phyloP scores from a whole-genome alignment of 2,113 vertebrate genomes.

The Xenopus borealis region DNA sequence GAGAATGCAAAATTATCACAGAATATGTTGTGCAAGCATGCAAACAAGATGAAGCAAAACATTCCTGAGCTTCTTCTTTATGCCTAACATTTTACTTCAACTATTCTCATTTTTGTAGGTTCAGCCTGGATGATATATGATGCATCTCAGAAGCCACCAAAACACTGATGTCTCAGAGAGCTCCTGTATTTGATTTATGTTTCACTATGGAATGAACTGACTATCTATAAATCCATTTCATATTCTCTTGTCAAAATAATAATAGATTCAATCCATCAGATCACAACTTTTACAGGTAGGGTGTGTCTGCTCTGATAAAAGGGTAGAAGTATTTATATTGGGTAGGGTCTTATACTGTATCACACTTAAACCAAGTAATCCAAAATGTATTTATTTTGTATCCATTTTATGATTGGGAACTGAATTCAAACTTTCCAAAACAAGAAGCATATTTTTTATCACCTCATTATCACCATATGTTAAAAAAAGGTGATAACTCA shows the following conservation, averaged over 20 bases:
- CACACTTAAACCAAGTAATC: too few relatives aligned
- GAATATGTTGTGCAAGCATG: too few relatives aligned
- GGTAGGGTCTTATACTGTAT: slow-evolving; percentile 5
- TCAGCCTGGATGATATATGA: slow-evolving; percentile 47
- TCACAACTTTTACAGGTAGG: slow-evolving; percentile 42
- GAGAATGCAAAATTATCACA: too few relatives aligned
- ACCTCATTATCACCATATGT: too few relatives aligned
- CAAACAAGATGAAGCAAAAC: too few relatives aligned
- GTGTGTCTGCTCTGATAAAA: slow-evolving; percentile 24
- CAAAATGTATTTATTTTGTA: too few relatives aligned
- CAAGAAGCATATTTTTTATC: too few relatives aligned
- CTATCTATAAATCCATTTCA: slow-evolving; percentile 53
- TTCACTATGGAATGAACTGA: slow-evolving; percentile 38
- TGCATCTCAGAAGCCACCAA: slow-evolving; percentile 44
- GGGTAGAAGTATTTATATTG: slow-evolving; percentile 44
- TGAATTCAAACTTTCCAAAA: too few relatives aligned
- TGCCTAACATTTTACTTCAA: slow-evolving; percentile 30
- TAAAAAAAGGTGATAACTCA: too few relatives aligned
- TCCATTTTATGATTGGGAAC: too few relatives aligned
- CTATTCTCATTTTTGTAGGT: slow-evolving; percentile 53
- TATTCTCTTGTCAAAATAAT: slow-evolving; percentile 39
- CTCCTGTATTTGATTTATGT: slow-evolving; percentile 49
- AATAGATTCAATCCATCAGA: slow-evolving; percentile 37
- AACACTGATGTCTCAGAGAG: slow-evolving; percentile 44
- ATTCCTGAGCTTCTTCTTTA: too few relatives aligned